These are phyloP conservation scores for Acinonyx jubatus DNA, from an alignment of 2,113 vertebrate species.

Conservation along the genomic window DNA sequence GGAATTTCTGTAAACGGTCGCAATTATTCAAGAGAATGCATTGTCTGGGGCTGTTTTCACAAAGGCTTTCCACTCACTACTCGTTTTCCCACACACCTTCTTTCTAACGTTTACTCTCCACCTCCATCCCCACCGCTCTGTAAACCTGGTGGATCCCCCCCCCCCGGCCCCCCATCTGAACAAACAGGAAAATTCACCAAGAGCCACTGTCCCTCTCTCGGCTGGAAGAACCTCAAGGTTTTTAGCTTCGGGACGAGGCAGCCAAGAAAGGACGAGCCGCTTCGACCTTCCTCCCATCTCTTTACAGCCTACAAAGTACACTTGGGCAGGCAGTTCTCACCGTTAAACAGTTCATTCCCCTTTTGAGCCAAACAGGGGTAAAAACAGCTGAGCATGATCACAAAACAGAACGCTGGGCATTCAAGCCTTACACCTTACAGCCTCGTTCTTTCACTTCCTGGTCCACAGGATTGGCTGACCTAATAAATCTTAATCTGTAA, in stretches of 20 bases:
- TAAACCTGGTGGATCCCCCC: too few species aligned
- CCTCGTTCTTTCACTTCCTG: slow-evolving; percentile 80
- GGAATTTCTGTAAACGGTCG: slow-evolving; percentile 49
- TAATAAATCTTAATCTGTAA: slow-evolving; percentile 88
- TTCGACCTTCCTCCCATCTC: not conserved
- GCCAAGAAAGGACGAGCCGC: slow-evolving; percentile 49
- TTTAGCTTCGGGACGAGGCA: slow-evolving; percentile 74
- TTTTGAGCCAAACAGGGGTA: slow-evolving; percentile 33
- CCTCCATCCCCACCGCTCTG: not conserved
- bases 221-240: slow-evolving; percentile 72
- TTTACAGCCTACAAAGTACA: not conserved
- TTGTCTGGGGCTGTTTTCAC: slow-evolving; percentile 68
- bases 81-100: not conserved
- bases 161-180: slow-evolving; percentile 40
- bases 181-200: slow-evolving; percentile 70
- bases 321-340: slow-evolving; percentile 74
- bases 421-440: slow-evolving; percentile 80
- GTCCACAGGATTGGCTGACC: slow-evolving; percentile 83
- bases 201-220: slow-evolving; percentile 58
- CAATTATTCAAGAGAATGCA: slow-evolving; percentile 66
- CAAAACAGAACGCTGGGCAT: slow-evolving; percentile 80
- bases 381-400: slow-evolving; percentile 75
- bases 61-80: slow-evolving; percentile 44
- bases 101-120: not conserved
- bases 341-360: slow-evolving; percentile 78